A percentile compares a stretch with the other conserved stretches of the same genome.
These are phyloP conservation scores for Myotis findleyi DNA, from an alignment of 2,797 vertebrate genomes.

Conservation along the genomic window DNA sequence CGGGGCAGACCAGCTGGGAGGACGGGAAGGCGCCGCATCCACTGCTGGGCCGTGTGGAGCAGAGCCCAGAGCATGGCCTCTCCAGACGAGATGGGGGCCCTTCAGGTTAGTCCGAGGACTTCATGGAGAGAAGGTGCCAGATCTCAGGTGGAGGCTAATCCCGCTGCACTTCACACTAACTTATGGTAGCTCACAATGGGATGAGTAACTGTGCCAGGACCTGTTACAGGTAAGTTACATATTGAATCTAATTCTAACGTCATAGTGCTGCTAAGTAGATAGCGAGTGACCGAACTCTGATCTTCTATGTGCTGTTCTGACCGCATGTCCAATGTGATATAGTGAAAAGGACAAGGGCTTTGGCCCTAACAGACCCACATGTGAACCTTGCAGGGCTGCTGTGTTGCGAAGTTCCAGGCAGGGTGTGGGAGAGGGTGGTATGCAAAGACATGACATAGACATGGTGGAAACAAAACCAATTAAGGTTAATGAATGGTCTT, in stretches of 20 bases:
- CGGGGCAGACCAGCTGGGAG: not conserved
- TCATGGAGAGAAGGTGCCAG: not conserved
- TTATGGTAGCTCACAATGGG: too few relatives aligned
- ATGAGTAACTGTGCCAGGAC: not conserved
- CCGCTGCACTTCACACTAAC: not conserved
- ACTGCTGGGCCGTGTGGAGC: fast-evolving
- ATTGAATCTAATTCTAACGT: not conserved
- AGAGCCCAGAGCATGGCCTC: not conserved
- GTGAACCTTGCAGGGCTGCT: not conserved
- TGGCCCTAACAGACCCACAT: not conserved
- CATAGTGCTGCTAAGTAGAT: not conserved
- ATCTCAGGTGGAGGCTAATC: not conserved
- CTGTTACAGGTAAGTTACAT: too few relatives aligned
- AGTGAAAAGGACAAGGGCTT: not conserved
- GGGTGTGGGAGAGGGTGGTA: not conserved
- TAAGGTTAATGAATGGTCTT: not conserved
- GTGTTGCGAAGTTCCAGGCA: not conserved
- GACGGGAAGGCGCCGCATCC: not conserved
- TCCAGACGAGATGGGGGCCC: not conserved
- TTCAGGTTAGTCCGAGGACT: not conserved
- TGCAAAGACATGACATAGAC: not conserved
- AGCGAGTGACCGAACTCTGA: not conserved
- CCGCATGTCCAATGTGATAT: not conserved
- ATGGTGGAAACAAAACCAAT: not conserved
- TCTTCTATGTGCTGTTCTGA: not conserved